Evolutionary conservation across 2,113 vertebrate genomes (phyloP).

Genomic region (Agelaius phoeniceus): DNA sequence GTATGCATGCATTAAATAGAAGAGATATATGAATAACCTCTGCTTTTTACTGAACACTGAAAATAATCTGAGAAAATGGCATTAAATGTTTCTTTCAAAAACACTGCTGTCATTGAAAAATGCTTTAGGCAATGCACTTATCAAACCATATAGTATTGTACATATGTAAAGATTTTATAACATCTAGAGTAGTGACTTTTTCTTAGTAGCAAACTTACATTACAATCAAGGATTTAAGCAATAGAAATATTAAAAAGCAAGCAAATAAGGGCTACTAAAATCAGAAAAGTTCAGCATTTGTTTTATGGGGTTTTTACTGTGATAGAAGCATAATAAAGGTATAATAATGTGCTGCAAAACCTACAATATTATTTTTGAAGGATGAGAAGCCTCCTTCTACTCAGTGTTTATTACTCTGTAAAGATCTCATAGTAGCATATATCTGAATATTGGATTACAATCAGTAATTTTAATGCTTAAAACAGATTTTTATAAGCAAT

Average conservation of each 20-base stretch:
- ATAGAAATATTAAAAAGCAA: neutral
- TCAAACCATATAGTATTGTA: neutral
- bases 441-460: neutral
- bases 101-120: neutral
- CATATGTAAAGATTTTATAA: neutral
- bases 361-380: neutral
- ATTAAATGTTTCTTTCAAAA: neutral
- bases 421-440: neutral
- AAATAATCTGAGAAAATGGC: neutral
- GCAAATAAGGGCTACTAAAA: neutral
- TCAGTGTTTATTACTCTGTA: neutral
- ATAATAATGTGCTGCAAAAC: neutral
- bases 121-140: neutral
- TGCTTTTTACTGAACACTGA: neutral
- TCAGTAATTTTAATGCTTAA: neutral
- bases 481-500: conserved; percentile 3
- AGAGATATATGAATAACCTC: neutral
- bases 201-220: neutral
- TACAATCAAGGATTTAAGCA: neutral
- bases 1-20: neutral
- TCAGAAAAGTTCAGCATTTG: neutral
- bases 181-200: neutral
- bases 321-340: neutral
- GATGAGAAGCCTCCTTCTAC: neutral
- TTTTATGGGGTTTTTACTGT: neutral